A percentile compares a stretch with the other conserved stretches of the same genome.
Evolutionary conservation across 37 sponge, comb jelly and placozoan species (phyloP).

Genomic region (Oopsacas minuta): DNA sequence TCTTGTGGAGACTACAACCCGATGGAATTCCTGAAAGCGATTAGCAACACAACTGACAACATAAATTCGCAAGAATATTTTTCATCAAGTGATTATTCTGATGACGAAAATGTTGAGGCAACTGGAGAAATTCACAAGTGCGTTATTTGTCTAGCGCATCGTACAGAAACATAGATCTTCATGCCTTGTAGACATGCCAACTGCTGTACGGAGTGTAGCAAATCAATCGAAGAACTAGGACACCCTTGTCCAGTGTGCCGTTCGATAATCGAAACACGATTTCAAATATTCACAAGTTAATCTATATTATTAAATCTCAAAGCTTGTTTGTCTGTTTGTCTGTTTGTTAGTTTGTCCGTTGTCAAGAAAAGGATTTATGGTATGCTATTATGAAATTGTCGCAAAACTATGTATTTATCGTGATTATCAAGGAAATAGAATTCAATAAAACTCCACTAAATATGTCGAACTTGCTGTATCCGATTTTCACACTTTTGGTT

Average conservation of each 20-base stretch:
- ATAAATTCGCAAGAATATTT: not conserved
- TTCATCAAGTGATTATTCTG: not conserved
- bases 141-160: not conserved
- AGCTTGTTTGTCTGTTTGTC: too few species aligned
- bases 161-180: not conserved
- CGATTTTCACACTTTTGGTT: too few species aligned
- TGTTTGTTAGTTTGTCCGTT: too few species aligned
- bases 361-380: too few species aligned
- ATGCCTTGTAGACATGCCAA: conserved; percentile 14
- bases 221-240: not conserved
- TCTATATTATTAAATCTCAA: too few species aligned
- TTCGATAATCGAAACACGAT: not conserved
- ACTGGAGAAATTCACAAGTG: not conserved
- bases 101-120: too few species aligned
- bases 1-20: conserved; percentile 9
- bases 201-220: conserved; percentile 4
- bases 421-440: too few species aligned
- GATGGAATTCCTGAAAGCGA: not conserved
- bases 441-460: too few species aligned
- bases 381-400: too few species aligned
- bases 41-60: not conserved
- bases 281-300: not conserved
- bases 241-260: conserved; percentile 1
- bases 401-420: too few species aligned
- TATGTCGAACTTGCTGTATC: too few species aligned